A percentile compares a stretch with the other conserved stretches of the same genome.
Evolutionary conservation across 1,140 invertebrate species (phyloP).

Genomic region (Amphibalanus amphitrite): DNA sequence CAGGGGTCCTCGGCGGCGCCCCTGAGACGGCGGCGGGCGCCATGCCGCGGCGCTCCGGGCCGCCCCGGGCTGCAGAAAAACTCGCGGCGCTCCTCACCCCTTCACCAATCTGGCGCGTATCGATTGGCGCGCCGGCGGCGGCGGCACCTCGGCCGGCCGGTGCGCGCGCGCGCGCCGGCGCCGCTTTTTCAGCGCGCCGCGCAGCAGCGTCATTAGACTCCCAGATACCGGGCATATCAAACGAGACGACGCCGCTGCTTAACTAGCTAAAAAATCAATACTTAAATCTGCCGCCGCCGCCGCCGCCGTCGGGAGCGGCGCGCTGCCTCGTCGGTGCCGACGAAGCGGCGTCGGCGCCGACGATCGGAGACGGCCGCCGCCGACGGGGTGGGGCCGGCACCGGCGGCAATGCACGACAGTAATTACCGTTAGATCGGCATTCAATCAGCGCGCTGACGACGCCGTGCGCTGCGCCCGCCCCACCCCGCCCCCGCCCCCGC

Average conservation of each 20-base stretch:
- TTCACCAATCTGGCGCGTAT: not conserved
- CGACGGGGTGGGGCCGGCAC: too few relatives aligned
- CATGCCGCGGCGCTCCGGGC: too few relatives aligned
- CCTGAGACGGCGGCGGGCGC: too few relatives aligned
- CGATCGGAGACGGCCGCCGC: too few relatives aligned
- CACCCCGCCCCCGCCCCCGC: too few relatives aligned
- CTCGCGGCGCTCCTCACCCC: not conserved
- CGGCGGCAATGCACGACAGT: not conserved
- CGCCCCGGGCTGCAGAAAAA: not conserved
- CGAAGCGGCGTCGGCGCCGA: too few relatives aligned
- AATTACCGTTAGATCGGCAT: not conserved
- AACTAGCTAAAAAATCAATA: constrained; percentile 2
- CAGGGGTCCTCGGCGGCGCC: too few relatives aligned
- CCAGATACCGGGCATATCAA: constrained; percentile 1
- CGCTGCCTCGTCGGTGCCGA: too few relatives aligned
- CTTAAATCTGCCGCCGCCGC: constrained; percentile 1
- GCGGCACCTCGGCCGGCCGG: not conserved
- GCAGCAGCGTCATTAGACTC: not conserved
- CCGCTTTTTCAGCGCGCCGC: not conserved
- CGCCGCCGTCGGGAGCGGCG: too few relatives aligned
- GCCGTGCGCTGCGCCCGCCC: too few relatives aligned
- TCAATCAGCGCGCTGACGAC: not conserved
- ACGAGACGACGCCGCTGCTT: not conserved
- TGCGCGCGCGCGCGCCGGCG: too few relatives aligned
- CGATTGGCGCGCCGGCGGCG: not conserved